Percentiles rank a stretch among this genome's conserved stretches.
phyloP scores from a whole-genome alignment of 2,113 vertebrate genomes.

The Sialia sialis region DNA sequence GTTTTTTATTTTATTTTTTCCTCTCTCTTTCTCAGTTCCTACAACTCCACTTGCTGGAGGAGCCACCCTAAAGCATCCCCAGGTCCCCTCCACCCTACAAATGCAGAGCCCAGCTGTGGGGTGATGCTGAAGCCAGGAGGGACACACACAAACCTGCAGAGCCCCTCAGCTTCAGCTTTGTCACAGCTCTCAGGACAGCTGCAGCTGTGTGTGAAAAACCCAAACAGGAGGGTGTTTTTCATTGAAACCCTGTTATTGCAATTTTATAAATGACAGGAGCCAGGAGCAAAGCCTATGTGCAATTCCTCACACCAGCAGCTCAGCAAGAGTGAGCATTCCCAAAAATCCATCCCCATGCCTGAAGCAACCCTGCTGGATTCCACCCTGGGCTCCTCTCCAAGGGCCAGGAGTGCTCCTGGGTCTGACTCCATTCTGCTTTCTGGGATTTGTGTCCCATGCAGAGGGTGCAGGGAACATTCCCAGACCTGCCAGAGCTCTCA shows the following conservation, averaged over 20 bases:
- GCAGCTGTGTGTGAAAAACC: not conserved
- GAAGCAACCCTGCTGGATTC: accelerated
- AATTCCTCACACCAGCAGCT: not conserved
- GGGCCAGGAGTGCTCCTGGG: not conserved
- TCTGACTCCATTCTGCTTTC: accelerated
- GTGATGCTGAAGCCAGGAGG: not conserved
- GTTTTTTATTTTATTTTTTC: not conserved
- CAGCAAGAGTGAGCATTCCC: not conserved
- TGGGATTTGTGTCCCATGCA: not conserved
- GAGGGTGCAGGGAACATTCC: not conserved
- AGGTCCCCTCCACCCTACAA: not conserved
- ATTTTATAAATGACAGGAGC: not conserved
- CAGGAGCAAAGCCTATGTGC: accelerated
- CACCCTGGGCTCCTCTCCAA: accelerated
- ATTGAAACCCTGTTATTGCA: not conserved
- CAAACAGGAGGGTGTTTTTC: not conserved
- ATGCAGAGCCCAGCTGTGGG: not conserved
- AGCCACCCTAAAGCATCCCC: not conserved
- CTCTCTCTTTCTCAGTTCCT: not conserved
- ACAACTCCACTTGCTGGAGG: not conserved
- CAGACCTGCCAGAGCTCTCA: not conserved
- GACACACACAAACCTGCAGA: not conserved
- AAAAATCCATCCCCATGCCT: accelerated
- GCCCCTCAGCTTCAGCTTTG: not conserved
- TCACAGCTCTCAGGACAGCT: not conserved